Conservation (phyloP, 1,140 invertebrate species). For the Pseudachorutes palmiensis region DNA sequence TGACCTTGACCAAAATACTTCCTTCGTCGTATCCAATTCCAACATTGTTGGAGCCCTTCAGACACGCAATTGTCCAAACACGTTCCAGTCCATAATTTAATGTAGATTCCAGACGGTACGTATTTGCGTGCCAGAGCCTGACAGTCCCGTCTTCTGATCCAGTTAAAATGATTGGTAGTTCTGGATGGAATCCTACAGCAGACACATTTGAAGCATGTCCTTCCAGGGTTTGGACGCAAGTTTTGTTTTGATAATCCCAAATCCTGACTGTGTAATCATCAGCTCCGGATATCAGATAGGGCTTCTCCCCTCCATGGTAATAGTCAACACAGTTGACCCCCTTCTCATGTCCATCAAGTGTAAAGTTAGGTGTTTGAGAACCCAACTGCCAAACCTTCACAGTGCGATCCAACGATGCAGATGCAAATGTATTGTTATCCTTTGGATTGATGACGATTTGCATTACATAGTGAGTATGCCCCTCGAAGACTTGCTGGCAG, state of each 20-base stretch:
- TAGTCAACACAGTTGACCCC: constrained; percentile 99
- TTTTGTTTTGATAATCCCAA: constrained; percentile 99
- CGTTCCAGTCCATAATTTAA: constrained; percentile 97
- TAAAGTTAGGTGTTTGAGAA: constrained; percentile 94
- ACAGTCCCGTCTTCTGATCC: constrained; percentile 97
- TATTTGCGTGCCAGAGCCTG: constrained; percentile 95
- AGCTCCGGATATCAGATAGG: constrained; percentile 96
- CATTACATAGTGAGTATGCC: constrained; percentile 99
- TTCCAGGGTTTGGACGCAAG: constrained; percentile 96
- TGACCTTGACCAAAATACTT: constrained; percentile 84
- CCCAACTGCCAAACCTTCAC: constrained; percentile 98
- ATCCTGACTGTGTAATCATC: constrained; percentile 97
- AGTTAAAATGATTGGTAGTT: constrained; percentile 92
- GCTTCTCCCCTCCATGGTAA: constrained; percentile 99
- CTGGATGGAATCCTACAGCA: constrained; percentile 88
- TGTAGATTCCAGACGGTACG: constrained; percentile 90
- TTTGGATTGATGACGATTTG: constrained; percentile 99
- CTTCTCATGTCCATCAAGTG: constrained; percentile 96
- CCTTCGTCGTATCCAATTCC: constrained; percentile 98
- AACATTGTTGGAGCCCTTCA: constrained; percentile 93
- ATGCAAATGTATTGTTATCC: constrained; percentile 99
- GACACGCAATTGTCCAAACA: constrained; percentile 94
- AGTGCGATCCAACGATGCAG: constrained; percentile 92
- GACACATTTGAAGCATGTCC: constrained; percentile 96
- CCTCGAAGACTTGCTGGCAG: constrained; percentile 94